Base-by-base conservation (phyloP, 2,113 vertebrate species). In the Oostethus manadensis region DNA sequence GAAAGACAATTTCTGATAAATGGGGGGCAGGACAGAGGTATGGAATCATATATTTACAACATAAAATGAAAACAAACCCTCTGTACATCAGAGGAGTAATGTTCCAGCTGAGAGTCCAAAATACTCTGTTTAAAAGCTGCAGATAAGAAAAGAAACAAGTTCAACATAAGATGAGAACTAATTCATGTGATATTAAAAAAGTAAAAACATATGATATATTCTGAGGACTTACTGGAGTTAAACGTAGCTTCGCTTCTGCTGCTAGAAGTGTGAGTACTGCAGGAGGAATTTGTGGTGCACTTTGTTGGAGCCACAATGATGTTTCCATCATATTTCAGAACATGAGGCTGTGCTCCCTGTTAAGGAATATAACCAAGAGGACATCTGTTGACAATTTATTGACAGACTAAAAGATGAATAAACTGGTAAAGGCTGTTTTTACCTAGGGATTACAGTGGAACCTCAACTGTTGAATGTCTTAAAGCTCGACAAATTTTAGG, bases 101-200 rank as follows among this genome's bases (percentile, higher is more conserved):
- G 88, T 26, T 93, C 91, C 49, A 95, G 87, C 18, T 92, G 90
- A 29, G 90, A 93, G 60, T 93, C 94, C 76, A 90, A 82, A 51
- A 94, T 84, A 73, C 88, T 93, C 74, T 80, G 89, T 64, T 83
- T 91, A n/a, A 89, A 84, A 64, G 80, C 96, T 98, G 79, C 13
- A 73, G 50, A 64, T 44, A 48, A 58, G 6, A 62, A 13, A 44
- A 54, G 5, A 1, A 58, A 44, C 17, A 48, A 4, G 13, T 29
- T 1, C 8, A 46, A n/a, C 29, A 33, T 6, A 33, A 33, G 22
- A 23, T 48, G n/a, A 48, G 46, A 11, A 48, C 16, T 2, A 50
- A 40, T 40, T 14, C 0, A 56, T 29, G 6, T 5, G 4, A 11
- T n/a, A 10, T 51, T 10, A 33, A 18, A 14, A 33, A 29, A 6